A percentile compares a stretch with the other conserved stretches of the same genome.
These are phyloP conservation scores for Erinaceus europaeus DNA, from an alignment of 2,113 vertebrate species.

Conservation along the genomic window DNA sequence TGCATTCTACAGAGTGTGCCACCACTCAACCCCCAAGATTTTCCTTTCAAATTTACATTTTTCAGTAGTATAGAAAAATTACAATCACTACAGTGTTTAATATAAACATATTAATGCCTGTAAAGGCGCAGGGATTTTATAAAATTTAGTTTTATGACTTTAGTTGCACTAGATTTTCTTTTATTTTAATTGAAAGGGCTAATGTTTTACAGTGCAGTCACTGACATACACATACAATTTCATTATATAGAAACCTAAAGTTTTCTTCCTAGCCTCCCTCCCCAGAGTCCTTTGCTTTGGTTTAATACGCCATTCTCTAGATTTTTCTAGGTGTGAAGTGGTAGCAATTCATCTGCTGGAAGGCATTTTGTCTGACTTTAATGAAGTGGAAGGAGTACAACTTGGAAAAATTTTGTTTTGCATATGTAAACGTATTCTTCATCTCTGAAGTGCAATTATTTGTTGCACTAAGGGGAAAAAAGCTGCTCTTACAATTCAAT, in stretches of 20 bases:
- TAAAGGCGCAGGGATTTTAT: not conserved
- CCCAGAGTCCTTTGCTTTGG: too few species aligned
- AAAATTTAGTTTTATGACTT: not conserved
- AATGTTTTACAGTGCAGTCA: too few species aligned
- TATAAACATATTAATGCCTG: not conserved
- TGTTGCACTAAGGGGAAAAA: constrained; percentile 22
- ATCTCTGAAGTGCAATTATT: constrained; percentile 38
- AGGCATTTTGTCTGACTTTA: constrained; percentile 43
- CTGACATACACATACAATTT: too few species aligned
- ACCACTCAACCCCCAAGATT: too few species aligned
- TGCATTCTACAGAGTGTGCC: too few species aligned
- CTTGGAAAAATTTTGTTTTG: constrained; percentile 26
- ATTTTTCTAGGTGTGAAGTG: not conserved
- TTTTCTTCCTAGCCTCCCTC: too few species aligned
- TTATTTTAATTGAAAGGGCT: too few species aligned
- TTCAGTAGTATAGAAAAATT: constrained; percentile 5
- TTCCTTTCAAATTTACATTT: constrained; percentile 33
- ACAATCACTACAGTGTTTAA: not conserved
- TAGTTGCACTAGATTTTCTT: not conserved
- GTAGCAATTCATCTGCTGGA: not conserved
- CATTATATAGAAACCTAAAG: too few species aligned
- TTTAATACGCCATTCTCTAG: too few species aligned
- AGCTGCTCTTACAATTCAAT: constrained; percentile 38
- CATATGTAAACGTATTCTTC: not conserved
- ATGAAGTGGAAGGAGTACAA: constrained; percentile 38